Conservation (phyloP, 1,140 invertebrate genomes). For the Formica exsecta region DNA sequence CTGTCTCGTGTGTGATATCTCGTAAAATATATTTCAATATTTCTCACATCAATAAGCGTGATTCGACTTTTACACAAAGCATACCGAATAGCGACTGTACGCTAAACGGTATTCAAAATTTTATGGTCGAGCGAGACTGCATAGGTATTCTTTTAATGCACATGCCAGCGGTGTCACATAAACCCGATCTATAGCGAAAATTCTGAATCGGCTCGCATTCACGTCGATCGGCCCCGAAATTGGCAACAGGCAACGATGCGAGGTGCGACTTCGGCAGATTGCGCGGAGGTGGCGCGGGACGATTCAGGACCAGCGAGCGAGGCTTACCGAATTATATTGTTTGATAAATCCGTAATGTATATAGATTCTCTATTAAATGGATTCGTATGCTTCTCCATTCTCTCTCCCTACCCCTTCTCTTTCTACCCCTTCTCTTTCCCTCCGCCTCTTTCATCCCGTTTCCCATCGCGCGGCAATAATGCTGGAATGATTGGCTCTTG, state of each 20-base stretch:
- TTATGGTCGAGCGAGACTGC: not conserved
- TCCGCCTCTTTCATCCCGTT: not conserved
- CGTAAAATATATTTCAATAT: slow-evolving; percentile 14
- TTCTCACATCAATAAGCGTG: not conserved
- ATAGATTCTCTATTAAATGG: slow-evolving; percentile 76
- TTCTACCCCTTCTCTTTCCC: not conserved
- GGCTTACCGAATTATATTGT: slow-evolving; percentile 74
- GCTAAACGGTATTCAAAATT: slow-evolving; percentile 46
- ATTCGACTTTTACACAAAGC: slow-evolving; percentile 17
- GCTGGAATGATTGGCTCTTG: slow-evolving; percentile 79
- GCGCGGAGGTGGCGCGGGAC: slow-evolving; percentile 32
- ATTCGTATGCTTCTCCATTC: slow-evolving; percentile 46
- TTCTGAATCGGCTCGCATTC: slow-evolving; percentile 37
- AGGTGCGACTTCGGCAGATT: slow-evolving; percentile 58
- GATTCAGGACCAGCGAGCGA: slow-evolving; percentile 45
- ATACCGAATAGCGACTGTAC: not conserved
- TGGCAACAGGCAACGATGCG: slow-evolving; percentile 48
- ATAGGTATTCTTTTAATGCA: slow-evolving; percentile 8
- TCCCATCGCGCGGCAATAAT: slow-evolving; percentile 73
- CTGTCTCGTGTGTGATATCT: not conserved
- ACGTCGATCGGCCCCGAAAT: slow-evolving; percentile 20
- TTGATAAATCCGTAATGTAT: slow-evolving; percentile 76
- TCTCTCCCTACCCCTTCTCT: not conserved
- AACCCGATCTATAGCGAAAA: slow-evolving; percentile 29
- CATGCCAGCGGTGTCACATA: not conserved